Evolutionary conservation across 2,888 invertebrate species (phyloP).

Genomic region (Drosophila macrothrix): DNA sequence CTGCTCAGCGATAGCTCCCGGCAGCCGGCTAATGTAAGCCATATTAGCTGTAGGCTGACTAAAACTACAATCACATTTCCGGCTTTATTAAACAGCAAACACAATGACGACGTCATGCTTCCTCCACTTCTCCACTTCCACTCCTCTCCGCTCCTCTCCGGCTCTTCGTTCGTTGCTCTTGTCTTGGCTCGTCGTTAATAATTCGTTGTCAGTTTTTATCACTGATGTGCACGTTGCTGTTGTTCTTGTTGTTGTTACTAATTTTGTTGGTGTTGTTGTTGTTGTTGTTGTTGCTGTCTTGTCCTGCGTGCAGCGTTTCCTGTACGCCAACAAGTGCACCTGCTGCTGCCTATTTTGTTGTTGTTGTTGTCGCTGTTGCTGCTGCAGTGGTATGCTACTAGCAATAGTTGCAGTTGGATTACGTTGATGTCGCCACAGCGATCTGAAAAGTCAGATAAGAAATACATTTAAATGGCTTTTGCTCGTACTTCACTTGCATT

Average conservation of each 20-base stretch:
- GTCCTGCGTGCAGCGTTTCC: constrained; percentile 61
- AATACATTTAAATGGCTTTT: constrained; percentile 63
- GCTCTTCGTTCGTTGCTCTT: constrained; percentile 29
- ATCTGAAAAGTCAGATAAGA: constrained; percentile 73
- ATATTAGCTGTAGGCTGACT: constrained; percentile 66
- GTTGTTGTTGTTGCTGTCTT: constrained; percentile 26
- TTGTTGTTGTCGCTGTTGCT: constrained; percentile 20
- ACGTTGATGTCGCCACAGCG: constrained; percentile 48
- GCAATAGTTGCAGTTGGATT: constrained; percentile 68
- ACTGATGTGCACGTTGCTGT: constrained; percentile 23
- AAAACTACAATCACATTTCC: constrained; percentile 73
- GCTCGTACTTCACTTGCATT: constrained; percentile 42
- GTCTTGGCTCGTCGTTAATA: constrained; percentile 59
- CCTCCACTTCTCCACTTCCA: constrained; percentile 3
- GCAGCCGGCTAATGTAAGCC: constrained; percentile 39
- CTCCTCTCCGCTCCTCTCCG: not conserved
- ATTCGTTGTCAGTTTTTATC: constrained; percentile 63
- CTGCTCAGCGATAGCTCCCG: constrained; percentile 61
- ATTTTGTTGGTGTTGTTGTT: not conserved
- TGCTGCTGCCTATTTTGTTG: constrained; percentile 34
- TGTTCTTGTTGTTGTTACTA: constrained; percentile 1
- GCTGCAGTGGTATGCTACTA: constrained; percentile 38
- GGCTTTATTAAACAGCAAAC: constrained; percentile 66
- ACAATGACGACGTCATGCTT: constrained; percentile 57
- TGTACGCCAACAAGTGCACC: constrained; percentile 61